phyloP scores from a whole-genome alignment of 1,140 invertebrate species.

The Steinernema feltiae region DNA sequence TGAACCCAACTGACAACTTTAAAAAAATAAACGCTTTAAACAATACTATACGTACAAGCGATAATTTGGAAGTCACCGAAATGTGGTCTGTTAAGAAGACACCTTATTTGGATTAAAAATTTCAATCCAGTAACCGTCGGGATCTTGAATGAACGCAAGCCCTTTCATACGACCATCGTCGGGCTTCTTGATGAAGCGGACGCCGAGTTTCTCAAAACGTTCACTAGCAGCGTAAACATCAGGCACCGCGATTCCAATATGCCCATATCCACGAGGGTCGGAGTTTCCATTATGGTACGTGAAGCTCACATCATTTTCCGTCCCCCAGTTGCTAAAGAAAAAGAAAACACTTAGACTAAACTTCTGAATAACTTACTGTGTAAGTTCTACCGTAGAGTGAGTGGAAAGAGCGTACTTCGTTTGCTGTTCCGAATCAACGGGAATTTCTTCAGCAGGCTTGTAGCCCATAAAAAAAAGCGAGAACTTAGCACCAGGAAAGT shows the following conservation, averaged over 20 bases:
- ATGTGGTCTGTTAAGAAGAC: not conserved
- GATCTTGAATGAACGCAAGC: slow-evolving; percentile 85
- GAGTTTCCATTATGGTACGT: slow-evolving; percentile 81
- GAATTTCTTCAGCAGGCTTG: slow-evolving; percentile 70
- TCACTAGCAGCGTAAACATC: slow-evolving; percentile 79
- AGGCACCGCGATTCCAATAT: slow-evolving; percentile 81
- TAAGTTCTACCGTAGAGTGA: slow-evolving; percentile 83
- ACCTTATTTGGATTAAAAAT: slow-evolving; percentile 68
- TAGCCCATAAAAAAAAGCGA: slow-evolving; percentile 88
- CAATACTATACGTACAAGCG: not conserved
- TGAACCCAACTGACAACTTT: too few relatives aligned
- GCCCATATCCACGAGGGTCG: slow-evolving; percentile 81
- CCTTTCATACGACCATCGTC: slow-evolving; percentile 73
- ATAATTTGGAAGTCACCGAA: not conserved
- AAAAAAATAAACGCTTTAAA: not conserved
- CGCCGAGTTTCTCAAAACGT: slow-evolving; percentile 75
- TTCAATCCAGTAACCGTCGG: slow-evolving; percentile 93
- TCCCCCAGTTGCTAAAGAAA: slow-evolving; percentile 80
- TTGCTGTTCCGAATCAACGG: slow-evolving; percentile 66
- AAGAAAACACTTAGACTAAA: slow-evolving; percentile 31
- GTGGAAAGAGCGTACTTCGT: slow-evolving; percentile 72
- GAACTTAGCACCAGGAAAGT: slow-evolving; percentile 82
- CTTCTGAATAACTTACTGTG: slow-evolving; percentile 68
- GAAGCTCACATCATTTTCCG: slow-evolving; percentile 72
- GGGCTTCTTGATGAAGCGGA: slow-evolving; percentile 82